Conservation (phyloP, 2,888 invertebrate species). For the Prosapia bicincta region DNA sequence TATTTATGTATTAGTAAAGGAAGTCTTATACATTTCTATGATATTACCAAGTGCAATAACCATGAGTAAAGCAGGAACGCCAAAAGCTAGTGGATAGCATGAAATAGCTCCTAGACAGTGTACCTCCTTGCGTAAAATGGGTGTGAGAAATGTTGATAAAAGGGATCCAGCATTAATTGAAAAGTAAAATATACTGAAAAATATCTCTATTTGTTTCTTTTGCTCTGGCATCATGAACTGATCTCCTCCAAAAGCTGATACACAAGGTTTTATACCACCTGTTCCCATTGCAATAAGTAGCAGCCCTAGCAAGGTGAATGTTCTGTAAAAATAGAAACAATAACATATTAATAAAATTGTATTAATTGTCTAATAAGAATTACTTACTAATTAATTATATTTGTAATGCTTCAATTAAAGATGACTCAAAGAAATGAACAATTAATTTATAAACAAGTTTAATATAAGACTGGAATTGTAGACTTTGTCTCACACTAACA, state of each 20-base stretch:
- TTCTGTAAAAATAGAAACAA: slow-evolving; percentile 42
- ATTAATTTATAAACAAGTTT: slow-evolving; percentile 26
- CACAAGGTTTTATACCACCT: slow-evolving; percentile 81
- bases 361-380: too few species aligned
- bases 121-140: slow-evolving; percentile 62
- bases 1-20: too few species aligned
- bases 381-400: too few species aligned
- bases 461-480: too few species aligned
- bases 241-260: slow-evolving; percentile 78
- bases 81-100: slow-evolving; percentile 70
- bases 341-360: too few species aligned
- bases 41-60: slow-evolving; percentile 54
- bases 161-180: slow-evolving; percentile 62
- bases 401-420: too few species aligned
- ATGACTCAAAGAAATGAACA: neutral
- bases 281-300: slow-evolving; percentile 69
- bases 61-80: slow-evolving; percentile 65
- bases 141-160: slow-evolving; percentile 70
- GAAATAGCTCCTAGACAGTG: slow-evolving; percentile 62
- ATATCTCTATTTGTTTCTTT: slow-evolving; percentile 60
- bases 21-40: too few species aligned
- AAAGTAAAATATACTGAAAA: slow-evolving; percentile 77
- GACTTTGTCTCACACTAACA: too few species aligned
- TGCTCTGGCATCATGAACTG: slow-evolving; percentile 67
- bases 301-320: slow-evolving; percentile 62